A percentile compares a stretch with the other conserved stretches of the same genome.
Conservation (phyloP, 1,140 invertebrate genomes). For the Rhagoletis pomonella region DNA sequence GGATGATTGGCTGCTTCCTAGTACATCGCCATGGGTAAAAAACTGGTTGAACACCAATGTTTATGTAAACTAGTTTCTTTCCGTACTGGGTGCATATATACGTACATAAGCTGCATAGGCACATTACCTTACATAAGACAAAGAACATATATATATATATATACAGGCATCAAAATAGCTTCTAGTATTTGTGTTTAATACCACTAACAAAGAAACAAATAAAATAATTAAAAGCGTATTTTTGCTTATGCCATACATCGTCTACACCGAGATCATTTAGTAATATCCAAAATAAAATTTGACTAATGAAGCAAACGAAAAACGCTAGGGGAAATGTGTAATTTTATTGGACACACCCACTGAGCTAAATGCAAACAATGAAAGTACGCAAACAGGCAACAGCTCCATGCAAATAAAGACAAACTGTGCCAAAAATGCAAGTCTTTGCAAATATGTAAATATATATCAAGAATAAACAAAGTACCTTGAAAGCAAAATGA, state of each 20-base stretch:
- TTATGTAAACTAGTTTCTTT: too few relatives aligned
- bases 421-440: background rate
- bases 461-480: background rate
- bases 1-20: too few relatives aligned
- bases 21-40: too few relatives aligned
- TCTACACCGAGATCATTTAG: background rate
- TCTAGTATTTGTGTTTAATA: too few relatives aligned
- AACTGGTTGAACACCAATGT: too few relatives aligned
- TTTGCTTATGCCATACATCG: background rate
- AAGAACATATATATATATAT: too few relatives aligned
- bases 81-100: too few relatives aligned
- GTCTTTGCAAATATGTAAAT: background rate
- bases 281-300: background rate
- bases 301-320: background rate
- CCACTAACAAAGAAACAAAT: too few relatives aligned
- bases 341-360: background rate
- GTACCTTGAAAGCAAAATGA: background rate
- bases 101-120: too few relatives aligned
- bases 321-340: background rate
- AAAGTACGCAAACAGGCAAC: background rate
- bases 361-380: background rate
- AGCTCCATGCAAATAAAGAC: constrained; percentile 3
- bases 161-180: too few relatives aligned
- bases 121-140: too few relatives aligned
- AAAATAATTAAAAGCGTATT: too few relatives aligned